Evolutionary conservation across 2,888 invertebrate genomes (phyloP).

Genomic region (Troides oblongomaculatus): DNA sequence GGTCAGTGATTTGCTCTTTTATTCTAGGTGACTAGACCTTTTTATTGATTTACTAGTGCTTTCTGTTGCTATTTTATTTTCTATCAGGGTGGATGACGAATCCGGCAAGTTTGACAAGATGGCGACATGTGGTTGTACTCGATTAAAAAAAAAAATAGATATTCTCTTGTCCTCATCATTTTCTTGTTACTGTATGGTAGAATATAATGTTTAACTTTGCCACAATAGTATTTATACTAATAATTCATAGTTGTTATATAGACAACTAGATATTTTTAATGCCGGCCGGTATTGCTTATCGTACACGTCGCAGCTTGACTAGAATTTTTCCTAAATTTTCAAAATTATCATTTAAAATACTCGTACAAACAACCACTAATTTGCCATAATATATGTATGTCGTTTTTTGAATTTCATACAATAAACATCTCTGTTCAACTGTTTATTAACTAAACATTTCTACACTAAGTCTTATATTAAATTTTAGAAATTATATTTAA

Average conservation of each 20-base stretch:
- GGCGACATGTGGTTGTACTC: conserved; percentile 76
- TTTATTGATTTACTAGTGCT: conserved; percentile 42
- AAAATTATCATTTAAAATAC: neutral
- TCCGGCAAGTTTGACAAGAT: conserved; percentile 77
- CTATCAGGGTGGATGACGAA: conserved; percentile 60
- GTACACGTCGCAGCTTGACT: conserved; percentile 37
- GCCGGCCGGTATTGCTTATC: conserved; percentile 43
- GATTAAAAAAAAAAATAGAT: conserved; percentile 51
- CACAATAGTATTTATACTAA: neutral
- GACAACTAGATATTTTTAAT: conserved; percentile 13
- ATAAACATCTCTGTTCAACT: no score
- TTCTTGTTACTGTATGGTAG: conserved; percentile 6
- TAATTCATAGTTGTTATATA: neutral
- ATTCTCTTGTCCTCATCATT: conserved; percentile 23
- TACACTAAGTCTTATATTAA: no score
- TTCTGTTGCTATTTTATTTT: conserved; percentile 27
- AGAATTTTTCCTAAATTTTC: neutral
- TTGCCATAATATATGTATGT: neutral
- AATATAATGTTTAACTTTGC: neutral
- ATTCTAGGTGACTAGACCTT: conserved; percentile 39
- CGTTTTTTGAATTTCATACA: neutral
- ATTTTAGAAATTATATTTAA: no score
- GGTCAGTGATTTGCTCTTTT: conserved; percentile 49
- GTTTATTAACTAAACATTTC: no score
- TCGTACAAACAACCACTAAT: neutral